Evolutionary conservation across 2,113 vertebrate species (phyloP).

Genomic region (Crotalus tigris): DNA sequence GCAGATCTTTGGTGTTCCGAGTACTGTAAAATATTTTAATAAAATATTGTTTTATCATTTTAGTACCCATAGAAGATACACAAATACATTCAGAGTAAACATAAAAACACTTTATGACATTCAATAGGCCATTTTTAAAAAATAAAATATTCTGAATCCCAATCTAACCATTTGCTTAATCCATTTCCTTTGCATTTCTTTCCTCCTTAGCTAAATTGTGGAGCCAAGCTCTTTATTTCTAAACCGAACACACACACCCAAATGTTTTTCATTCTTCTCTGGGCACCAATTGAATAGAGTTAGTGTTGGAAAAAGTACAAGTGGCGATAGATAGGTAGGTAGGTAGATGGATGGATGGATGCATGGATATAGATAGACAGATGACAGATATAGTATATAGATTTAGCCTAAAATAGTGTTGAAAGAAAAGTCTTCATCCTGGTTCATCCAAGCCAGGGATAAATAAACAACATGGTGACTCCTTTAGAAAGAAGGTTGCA

Average conservation of each 20-base stretch:
- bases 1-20: neutral
- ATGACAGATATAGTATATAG: neutral
- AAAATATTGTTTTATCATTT: conserved; percentile 7
- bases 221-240: neutral
- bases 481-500: no score
- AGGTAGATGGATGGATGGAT: no score
- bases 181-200: neutral
- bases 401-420: neutral
- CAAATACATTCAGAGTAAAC: neutral
- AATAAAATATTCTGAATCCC: neutral
- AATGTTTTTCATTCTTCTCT: neutral
- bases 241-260: neutral
- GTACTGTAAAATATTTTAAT: conserved; percentile 8
- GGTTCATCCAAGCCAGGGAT: no score
- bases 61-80: neutral
- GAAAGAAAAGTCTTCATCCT: no score
- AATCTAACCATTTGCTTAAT: neutral
- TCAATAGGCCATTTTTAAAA: neutral
- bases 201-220: neutral
- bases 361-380: neutral
- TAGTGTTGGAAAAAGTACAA: neutral
- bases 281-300: neutral
- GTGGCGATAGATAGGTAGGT: neutral
- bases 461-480: no score
- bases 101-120: neutral